Conservation (phyloP, 1,140 invertebrate species). For the Thaumatotibia leucotreta region DNA sequence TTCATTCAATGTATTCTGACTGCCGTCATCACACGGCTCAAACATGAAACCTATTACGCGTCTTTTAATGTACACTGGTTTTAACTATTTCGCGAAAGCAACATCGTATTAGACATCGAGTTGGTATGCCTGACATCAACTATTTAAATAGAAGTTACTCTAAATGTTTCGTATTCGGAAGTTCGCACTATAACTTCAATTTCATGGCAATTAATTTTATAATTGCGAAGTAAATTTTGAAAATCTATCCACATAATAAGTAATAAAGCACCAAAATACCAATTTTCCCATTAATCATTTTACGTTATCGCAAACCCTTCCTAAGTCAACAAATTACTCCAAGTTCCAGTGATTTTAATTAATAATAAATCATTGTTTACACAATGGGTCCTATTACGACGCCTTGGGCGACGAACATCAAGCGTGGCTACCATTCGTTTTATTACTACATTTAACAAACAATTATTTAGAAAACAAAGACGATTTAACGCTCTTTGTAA, state of each 20-base stretch:
- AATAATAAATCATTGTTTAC: constrained; percentile 12
- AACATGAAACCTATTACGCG: too few species aligned
- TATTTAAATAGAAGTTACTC: too few species aligned
- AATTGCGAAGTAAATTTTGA: background rate
- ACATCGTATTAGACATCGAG: too few species aligned
- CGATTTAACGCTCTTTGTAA: constrained; percentile 9
- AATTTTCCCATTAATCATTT: background rate
- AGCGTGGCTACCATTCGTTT: background rate
- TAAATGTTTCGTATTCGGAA: too few species aligned
- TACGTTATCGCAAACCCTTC: background rate
- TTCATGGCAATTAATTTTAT: too few species aligned
- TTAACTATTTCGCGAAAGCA: too few species aligned
- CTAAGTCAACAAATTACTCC: background rate
- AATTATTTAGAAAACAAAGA: background rate
- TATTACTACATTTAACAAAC: constrained; percentile 6
- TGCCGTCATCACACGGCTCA: too few species aligned
- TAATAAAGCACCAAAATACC: background rate
- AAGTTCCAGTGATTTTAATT: constrained; percentile 8
- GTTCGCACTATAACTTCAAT: too few species aligned
- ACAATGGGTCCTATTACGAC: background rate
- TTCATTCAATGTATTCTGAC: too few species aligned
- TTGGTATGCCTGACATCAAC: too few species aligned
- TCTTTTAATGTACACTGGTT: too few species aligned
- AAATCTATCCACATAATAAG: background rate
- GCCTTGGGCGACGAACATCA: background rate